A percentile compares a stretch with the other conserved stretches of the same genome.
Evolutionary conservation across 2,113 vertebrate species (phyloP).

Genomic region (Sylvia atricapilla): DNA sequence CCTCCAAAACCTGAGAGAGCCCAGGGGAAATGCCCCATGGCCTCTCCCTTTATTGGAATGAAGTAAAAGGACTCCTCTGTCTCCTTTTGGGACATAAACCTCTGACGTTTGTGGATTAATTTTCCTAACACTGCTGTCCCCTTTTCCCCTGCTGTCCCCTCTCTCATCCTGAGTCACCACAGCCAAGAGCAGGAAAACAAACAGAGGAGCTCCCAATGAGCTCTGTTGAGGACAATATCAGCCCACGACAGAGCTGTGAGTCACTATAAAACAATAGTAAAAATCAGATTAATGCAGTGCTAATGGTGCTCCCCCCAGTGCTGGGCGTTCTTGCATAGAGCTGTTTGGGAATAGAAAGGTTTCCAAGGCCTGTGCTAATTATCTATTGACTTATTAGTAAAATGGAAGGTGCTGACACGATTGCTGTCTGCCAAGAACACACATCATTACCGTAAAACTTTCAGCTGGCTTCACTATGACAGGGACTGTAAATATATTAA

Average conservation of each 20-base stretch:
- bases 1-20: too few relatives aligned
- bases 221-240: neutral
- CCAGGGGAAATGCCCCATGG: too few relatives aligned
- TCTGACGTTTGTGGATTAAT: too few relatives aligned
- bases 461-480: neutral
- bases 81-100: too few relatives aligned
- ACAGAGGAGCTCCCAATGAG: neutral
- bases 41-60: too few relatives aligned
- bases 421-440: neutral
- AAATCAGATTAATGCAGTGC: neutral
- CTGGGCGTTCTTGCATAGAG: neutral
- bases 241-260: neutral
- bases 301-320: neutral
- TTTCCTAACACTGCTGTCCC: too few relatives aligned
- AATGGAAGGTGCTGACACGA: neutral
- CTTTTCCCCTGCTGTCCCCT: too few relatives aligned
- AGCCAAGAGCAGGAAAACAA: neutral
- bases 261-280: neutral
- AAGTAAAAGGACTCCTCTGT: too few relatives aligned
- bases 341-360: neutral
- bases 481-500: neutral
- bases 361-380: neutral
- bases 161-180: neutral
- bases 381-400: neutral
- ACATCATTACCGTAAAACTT: neutral